These are phyloP conservation scores for Augiades crinisus DNA, from an alignment of 2,888 invertebrate genomes.

Conservation along the genomic window DNA sequence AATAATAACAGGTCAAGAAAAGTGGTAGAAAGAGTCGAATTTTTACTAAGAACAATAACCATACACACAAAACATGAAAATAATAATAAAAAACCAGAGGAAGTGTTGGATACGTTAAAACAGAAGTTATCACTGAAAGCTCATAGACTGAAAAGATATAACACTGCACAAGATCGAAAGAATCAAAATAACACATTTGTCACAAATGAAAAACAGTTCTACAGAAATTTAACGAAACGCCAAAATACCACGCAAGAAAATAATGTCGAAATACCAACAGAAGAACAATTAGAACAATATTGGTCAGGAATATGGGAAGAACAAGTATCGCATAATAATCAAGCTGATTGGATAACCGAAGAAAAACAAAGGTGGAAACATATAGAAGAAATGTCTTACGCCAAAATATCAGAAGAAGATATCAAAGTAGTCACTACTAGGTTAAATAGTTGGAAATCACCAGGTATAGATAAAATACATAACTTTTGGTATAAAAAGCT, in stretches of 20 bases:
- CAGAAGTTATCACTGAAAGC: constrained; percentile 29
- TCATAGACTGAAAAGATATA: constrained; percentile 28
- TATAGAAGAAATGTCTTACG: constrained; percentile 27
- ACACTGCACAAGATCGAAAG: constrained; percentile 24
- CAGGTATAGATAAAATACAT: constrained; percentile 27
- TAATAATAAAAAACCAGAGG: constrained; percentile 25
- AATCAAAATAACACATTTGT: constrained; percentile 26
- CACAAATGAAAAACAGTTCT: constrained; percentile 27
- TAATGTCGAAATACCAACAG: constrained; percentile 1
- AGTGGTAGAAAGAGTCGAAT: constrained; percentile 7
- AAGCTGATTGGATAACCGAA: constrained; percentile 24
- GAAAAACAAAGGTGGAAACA: constrained; percentile 10
- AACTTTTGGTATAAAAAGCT: constrained; percentile 30
- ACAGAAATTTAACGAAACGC: constrained; percentile 21
- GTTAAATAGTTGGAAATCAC: constrained; percentile 27
- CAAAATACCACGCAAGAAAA: not conserved
- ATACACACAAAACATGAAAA: constrained; percentile 26
- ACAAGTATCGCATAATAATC: constrained; percentile 4
- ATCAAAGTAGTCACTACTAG: not conserved
- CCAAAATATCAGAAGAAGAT: constrained; percentile 15
- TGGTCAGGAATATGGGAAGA: constrained; percentile 26
- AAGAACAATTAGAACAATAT: constrained; percentile 6
- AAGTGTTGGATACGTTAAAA: constrained; percentile 31
- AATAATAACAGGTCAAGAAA: constrained; percentile 20
- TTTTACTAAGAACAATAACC: constrained; percentile 6